These are phyloP conservation scores for Kuschelorhynchus macadamiae DNA, from an alignment of 2,888 invertebrate species.

Conservation along the genomic window DNA sequence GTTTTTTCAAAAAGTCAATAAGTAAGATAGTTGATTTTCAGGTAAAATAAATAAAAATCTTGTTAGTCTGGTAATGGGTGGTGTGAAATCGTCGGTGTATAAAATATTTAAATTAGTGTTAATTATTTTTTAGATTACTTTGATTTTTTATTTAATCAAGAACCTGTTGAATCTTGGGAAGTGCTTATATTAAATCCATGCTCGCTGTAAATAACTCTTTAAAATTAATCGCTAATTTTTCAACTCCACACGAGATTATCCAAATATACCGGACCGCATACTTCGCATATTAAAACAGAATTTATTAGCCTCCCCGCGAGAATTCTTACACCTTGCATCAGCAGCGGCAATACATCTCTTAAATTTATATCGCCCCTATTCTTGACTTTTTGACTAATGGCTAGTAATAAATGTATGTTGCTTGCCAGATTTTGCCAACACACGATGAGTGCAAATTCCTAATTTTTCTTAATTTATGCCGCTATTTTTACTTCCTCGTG, in stretches of 20 bases:
- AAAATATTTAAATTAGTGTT: too few relatives aligned
- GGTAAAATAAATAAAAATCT: too few relatives aligned
- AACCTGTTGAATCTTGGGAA: too few relatives aligned
- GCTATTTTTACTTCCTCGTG: background rate
- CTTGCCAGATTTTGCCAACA: conserved; percentile 28
- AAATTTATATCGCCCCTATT: conserved; percentile 37
- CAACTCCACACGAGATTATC: conserved; percentile 27
- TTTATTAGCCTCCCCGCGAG: conserved; percentile 33
- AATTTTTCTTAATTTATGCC: conserved; percentile 18
- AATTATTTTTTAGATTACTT: too few relatives aligned
- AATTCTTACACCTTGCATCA: conserved; percentile 35
- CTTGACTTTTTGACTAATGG: conserved; percentile 30
- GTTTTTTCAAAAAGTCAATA: too few relatives aligned
- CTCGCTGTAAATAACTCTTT: background rate
- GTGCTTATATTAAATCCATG: background rate
- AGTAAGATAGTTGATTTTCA: too few relatives aligned
- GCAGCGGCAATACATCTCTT: conserved; percentile 28
- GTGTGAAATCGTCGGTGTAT: too few relatives aligned
- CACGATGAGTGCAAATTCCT: conserved; percentile 22
- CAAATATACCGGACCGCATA: conserved; percentile 26
- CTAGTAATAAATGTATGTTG: conserved; percentile 19
- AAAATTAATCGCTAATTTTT: conserved; percentile 4
- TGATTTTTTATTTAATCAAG: too few relatives aligned
- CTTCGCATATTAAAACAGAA: conserved; percentile 32
- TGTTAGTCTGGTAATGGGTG: too few relatives aligned